Conservation (phyloP, 2,888 invertebrate species). For the Leucozona laternaria region DNA sequence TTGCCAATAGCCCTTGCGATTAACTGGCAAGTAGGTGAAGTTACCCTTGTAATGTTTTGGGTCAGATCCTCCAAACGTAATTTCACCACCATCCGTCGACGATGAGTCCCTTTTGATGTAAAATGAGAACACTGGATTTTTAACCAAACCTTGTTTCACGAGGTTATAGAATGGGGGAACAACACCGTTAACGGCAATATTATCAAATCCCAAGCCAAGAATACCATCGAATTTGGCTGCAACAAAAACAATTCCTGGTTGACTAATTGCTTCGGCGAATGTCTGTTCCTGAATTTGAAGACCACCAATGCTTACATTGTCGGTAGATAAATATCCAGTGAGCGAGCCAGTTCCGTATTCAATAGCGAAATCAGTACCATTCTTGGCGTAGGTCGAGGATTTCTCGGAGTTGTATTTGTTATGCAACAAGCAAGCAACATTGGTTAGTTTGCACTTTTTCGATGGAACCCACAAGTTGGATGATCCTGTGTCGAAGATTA, state of each 20-base stretch:
- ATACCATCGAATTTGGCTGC: conserved; percentile 99
- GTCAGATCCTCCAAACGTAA: conserved; percentile 97
- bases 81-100: conserved; percentile 92
- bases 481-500: conserved; percentile 99
- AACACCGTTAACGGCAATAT: conserved; percentile 96
- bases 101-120: conserved; percentile 92
- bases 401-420: conserved; percentile 96
- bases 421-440: conserved; percentile 98
- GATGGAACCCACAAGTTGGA: conserved; percentile 99
- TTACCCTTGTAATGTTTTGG: conserved; percentile 92
- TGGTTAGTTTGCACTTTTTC: conserved; percentile 96
- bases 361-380: conserved; percentile 96
- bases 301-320: conserved; percentile 90
- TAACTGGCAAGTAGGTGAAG: conserved; percentile 95
- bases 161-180: conserved; percentile 96
- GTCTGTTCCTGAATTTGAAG: conserved; percentile 91
- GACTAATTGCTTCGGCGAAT: conserved; percentile 97
- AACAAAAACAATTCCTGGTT: conserved; percentile 98
- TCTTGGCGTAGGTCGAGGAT: conserved; percentile 92
- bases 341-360: conserved; percentile 98
- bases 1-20: conserved; percentile 97
- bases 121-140: conserved; percentile 94
- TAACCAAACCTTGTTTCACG: conserved; percentile 90
- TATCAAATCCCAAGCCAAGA: conserved; percentile 95
- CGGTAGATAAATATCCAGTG: conserved; percentile 97